Evolutionary conservation across 1,140 invertebrate species (phyloP).

Genomic region (Musca vetustissima): DNA sequence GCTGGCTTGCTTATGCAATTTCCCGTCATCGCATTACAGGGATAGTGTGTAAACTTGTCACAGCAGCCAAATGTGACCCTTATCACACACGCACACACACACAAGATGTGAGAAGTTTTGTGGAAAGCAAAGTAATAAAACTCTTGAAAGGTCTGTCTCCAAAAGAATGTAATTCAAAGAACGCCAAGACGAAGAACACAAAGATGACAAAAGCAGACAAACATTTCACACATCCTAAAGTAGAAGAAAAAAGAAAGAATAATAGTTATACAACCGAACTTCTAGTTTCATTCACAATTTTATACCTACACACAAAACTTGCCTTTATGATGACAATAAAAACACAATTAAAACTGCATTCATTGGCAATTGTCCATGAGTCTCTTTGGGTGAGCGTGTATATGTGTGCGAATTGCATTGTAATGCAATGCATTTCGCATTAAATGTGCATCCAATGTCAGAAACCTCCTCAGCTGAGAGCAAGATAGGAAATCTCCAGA

Average conservation of each 20-base stretch:
- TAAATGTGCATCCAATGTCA: no score
- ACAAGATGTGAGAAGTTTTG: not conserved
- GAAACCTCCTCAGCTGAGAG: no score
- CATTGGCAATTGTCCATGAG: constrained; percentile 22
- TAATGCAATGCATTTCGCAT: not conserved
- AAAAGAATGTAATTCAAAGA: not conserved
- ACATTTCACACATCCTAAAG: no score
- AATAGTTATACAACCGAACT: no score
- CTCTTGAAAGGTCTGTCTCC: not conserved
- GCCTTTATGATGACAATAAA: constrained; percentile 12
- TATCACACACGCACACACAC: constrained; percentile 8
- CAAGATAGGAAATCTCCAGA: no score
- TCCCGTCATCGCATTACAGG: no score
- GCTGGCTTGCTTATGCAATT: no score
- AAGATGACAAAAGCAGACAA: no score
- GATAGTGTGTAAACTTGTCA: not conserved
- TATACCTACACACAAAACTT: not conserved
- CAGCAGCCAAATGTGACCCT: not conserved
- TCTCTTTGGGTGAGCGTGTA: not conserved
- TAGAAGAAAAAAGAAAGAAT: no score
- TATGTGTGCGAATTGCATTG: not conserved
- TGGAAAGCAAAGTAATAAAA: not conserved
- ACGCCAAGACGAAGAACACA: no score
- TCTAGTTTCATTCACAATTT: no score
- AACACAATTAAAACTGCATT: constrained; percentile 29